Conservation (phyloP, 1,140 invertebrate species). For the Tetragonula clypearis region DNA sequence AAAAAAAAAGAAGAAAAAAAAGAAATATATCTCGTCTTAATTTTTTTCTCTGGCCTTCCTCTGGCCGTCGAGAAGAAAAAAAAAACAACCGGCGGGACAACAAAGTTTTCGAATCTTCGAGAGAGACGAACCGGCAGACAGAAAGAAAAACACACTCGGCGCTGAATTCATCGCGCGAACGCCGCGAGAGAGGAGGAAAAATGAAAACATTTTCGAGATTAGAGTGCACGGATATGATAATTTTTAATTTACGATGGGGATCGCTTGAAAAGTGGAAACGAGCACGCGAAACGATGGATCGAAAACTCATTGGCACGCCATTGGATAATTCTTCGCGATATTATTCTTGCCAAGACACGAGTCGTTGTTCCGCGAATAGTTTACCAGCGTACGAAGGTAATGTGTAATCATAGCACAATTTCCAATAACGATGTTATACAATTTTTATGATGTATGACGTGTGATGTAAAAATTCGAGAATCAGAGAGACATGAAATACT, state of each 20-base stretch:
- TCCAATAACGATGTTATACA: too few relatives aligned
- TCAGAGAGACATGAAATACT: too few relatives aligned
- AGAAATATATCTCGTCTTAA: neutral
- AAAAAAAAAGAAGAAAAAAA: neutral
- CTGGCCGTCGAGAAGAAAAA: neutral
- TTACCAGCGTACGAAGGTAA: too few relatives aligned
- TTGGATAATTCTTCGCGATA: too few relatives aligned
- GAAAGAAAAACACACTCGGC: constrained; percentile 19
- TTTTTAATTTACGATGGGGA: neutral
- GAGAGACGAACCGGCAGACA: neutral
- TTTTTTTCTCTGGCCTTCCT: neutral
- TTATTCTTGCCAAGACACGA: too few relatives aligned
- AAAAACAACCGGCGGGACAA: constrained; percentile 1
- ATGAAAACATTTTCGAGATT: neutral
- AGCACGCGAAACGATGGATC: neutral
- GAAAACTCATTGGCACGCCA: neutral
- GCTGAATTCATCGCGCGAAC: neutral
- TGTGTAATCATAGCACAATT: too few relatives aligned
- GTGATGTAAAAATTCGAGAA: too few relatives aligned
- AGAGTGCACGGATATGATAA: constrained; percentile 4
- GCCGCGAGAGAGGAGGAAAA: neutral
- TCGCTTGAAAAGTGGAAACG: neutral
- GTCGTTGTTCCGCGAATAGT: too few relatives aligned
- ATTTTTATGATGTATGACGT: too few relatives aligned
- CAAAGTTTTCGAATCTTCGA: neutral